Conservation (phyloP, 2,797 vertebrate genomes). For the Cyprinella venusta region DNA sequence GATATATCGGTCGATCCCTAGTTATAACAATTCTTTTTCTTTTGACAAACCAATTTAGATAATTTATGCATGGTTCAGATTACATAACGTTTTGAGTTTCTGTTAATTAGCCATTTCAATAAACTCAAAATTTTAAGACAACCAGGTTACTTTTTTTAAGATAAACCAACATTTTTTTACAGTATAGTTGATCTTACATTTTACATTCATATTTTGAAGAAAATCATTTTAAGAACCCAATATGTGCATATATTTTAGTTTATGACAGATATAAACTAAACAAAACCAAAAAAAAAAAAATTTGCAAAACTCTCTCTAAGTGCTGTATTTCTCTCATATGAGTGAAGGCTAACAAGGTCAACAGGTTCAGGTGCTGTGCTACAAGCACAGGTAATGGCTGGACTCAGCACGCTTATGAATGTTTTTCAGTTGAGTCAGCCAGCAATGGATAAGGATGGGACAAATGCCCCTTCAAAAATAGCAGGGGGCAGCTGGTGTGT, state of each 20-base stretch:
- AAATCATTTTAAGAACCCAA: neutral
- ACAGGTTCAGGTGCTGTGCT: conserved; percentile 31
- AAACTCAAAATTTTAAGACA: no score
- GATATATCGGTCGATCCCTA: no score
- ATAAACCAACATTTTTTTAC: no score
- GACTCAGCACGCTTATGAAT: conserved; percentile 14
- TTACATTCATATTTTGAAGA: neutral
- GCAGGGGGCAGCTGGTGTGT: conserved; percentile 82
- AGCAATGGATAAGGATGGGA: conserved; percentile 79
- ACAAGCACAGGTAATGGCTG: conserved; percentile 18
- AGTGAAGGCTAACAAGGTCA: conserved; percentile 8
- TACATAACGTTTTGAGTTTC: no score
- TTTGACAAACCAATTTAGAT: no score
- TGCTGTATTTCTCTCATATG: conserved; percentile 1
- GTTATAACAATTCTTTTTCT: no score
- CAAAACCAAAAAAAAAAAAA: neutral
- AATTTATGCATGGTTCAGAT: no score
- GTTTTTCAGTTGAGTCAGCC: conserved; percentile 81
- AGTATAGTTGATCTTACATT: neutral
- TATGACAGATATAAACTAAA: neutral
- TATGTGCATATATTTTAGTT: neutral
- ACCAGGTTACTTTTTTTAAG: no score
- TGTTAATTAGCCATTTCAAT: no score
- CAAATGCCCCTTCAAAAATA: conserved; percentile 87
- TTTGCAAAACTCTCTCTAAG: neutral